These are phyloP conservation scores for Corvus moneduloides DNA, from an alignment of 2,113 vertebrate species.

Conservation along the genomic window DNA sequence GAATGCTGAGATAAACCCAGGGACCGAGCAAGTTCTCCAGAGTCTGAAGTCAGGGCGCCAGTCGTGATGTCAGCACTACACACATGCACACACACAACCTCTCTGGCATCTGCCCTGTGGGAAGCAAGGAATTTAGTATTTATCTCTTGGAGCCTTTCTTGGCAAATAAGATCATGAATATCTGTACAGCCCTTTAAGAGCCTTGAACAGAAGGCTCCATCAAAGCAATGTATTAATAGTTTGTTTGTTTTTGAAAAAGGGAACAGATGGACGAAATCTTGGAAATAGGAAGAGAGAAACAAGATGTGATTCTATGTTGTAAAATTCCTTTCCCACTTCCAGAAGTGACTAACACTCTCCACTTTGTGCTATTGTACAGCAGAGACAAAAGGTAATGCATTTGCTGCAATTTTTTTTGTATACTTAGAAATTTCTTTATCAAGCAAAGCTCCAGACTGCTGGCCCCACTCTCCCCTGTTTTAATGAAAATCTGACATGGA, in stretches of 20 bases:
- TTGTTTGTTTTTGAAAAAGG: slow-evolving; percentile 62
- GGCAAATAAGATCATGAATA: slow-evolving; percentile 13
- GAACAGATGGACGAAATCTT: slow-evolving; percentile 47
- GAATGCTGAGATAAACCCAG: background rate
- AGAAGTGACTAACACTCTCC: slow-evolving; percentile 54
- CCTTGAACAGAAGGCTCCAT: slow-evolving; percentile 46
- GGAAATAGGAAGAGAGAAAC: slow-evolving; percentile 46
- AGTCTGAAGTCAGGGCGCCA: background rate
- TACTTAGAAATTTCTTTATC: slow-evolving; percentile 61
- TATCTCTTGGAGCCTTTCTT: slow-evolving; percentile 27
- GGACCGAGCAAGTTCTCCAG: background rate
- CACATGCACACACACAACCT: background rate
- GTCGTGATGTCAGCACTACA: background rate
- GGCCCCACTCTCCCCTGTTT: slow-evolving; percentile 35
- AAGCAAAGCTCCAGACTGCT: slow-evolving; percentile 32
- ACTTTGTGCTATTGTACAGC: slow-evolving; percentile 28
- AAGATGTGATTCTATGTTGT: slow-evolving; percentile 1
- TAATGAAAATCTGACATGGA: slow-evolving; percentile 51
- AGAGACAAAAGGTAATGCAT: slow-evolving; percentile 66
- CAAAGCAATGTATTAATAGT: slow-evolving; percentile 50
- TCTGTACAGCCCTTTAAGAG: slow-evolving; percentile 14
- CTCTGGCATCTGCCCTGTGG: background rate
- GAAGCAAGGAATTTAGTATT: slow-evolving; percentile 28
- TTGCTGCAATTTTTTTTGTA: slow-evolving; percentile 1
- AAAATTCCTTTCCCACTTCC: slow-evolving; percentile 42